Percentiles rank a stretch among this genome's conserved stretches.
Evolutionary conservation across 2,797 vertebrate genomes (phyloP).

Genomic region (Crotalus adamanteus): DNA sequence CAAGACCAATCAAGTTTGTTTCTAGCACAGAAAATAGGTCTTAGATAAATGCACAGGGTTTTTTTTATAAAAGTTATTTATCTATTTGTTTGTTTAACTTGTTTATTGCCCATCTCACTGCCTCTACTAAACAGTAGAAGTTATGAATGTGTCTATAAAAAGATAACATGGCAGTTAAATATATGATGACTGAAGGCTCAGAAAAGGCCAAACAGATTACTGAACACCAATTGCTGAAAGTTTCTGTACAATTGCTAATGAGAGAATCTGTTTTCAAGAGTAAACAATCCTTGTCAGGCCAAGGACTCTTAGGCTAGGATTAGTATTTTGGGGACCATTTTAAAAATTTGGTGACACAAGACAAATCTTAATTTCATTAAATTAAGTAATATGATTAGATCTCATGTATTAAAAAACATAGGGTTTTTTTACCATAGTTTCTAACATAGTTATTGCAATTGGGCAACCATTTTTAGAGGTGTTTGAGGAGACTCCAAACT

Average conservation of each 20-base stretch:
- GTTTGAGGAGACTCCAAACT: not conserved
- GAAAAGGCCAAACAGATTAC: not conserved
- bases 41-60: not conserved
- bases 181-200: not conserved
- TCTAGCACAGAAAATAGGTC: not conserved
- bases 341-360: not conserved
- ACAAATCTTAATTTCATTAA: not conserved
- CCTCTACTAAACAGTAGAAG: not conserved
- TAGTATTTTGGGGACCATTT: not conserved
- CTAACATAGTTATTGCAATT: not conserved
- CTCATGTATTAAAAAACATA: not conserved
- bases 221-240: not conserved
- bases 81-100: not conserved
- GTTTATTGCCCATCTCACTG: not conserved
- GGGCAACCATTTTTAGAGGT: not conserved
- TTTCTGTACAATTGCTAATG: not conserved
- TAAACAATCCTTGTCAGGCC: not conserved
- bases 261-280: not conserved
- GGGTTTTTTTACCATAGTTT: not conserved
- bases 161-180: not conserved
- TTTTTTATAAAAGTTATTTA: not conserved
- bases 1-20: not conserved
- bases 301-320: not conserved
- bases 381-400: not conserved
- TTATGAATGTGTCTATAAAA: not conserved